Base-by-base conservation (phyloP, 2,797 vertebrate species). In the Simalia tracyae region DNA sequence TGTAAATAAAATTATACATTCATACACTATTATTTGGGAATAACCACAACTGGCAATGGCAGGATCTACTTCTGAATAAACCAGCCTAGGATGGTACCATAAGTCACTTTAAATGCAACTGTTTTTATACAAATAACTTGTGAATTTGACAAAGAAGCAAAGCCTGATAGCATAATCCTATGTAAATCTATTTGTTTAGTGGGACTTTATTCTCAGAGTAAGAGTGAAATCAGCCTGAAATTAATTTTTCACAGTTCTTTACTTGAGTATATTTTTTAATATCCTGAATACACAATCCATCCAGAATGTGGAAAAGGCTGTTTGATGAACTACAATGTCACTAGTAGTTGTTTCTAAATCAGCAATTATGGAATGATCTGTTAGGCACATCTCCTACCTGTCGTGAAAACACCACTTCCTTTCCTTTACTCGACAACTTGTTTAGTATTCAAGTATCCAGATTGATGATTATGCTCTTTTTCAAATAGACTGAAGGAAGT, bases 391-490 rank as follows among this genome's bases (percentile, higher is more conserved):
- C 97, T 98, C 97, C 95, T 97, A 92, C 97, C 95, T 93, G 97
- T 96, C 96, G 96, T 97, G 95, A 98, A 95, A 95, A 94, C 88
- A 95, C 93, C 96, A 93, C 94, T 97, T 96, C 96, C 95, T 98
- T 98, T 97, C 97, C 96, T 97, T 98, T 97, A 97, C 96, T 97
- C 97, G 97, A 97, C 97, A 97, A 97, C 96, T 96, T 95, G 90
- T 46, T 94, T 95, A 96, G 68, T 97, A 98, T 98, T 98, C 98
- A 97, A 96, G 95, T 98, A 97, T 97, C 97, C 96, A 96, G 95
- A 98, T 95, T 98, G 98, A 98, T 98, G 97, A 98, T 97, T 97
- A 97, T 97, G 97, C 96, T 97, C 96, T 98, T 98, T 94, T 97
- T 98, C 97, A 98, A 98, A 98, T 97, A 96, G 94, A 97, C 95